Conservation (phyloP, 2,888 invertebrate genomes). For the Ariolimax columbianus region DNA sequence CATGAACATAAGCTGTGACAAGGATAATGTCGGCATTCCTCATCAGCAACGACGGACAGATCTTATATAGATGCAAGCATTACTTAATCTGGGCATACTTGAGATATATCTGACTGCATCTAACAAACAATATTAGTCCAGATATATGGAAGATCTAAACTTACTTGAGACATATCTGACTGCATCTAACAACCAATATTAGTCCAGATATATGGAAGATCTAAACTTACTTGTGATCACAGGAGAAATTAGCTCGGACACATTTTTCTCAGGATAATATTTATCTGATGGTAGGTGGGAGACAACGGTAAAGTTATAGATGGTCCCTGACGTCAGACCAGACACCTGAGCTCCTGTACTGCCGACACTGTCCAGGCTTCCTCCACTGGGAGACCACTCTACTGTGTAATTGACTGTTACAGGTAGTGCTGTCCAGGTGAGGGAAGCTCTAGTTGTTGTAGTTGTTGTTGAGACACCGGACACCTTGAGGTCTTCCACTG, state of each 20-base stretch:
- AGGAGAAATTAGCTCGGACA: background rate
- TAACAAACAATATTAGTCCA: too few relatives aligned
- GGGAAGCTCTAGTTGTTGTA: background rate
- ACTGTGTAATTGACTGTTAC: background rate
- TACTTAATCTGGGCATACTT: too few relatives aligned
- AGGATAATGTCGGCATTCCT: too few relatives aligned
- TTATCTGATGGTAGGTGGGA: background rate
- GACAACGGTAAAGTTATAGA: background rate
- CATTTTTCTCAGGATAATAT: conserved; percentile 4
- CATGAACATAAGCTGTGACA: too few relatives aligned
- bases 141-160: too few relatives aligned
- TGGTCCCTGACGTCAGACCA: background rate
- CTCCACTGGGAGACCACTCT: background rate
- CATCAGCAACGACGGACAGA: too few relatives aligned
- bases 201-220: too few relatives aligned
- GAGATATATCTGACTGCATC: too few relatives aligned
- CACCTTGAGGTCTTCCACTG: background rate
- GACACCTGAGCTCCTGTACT: background rate
- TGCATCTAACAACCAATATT: too few relatives aligned
- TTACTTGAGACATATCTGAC: too few relatives aligned
- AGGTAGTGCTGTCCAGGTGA: background rate
- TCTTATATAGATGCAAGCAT: too few relatives aligned
- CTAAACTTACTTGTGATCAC: background rate
- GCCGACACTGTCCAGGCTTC: background rate
- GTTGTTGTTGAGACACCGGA: background rate